These are phyloP conservation scores for Henricia sp. DNA, from an alignment of 53 echinoderm and acorn worm species.

Conservation along the genomic window DNA sequence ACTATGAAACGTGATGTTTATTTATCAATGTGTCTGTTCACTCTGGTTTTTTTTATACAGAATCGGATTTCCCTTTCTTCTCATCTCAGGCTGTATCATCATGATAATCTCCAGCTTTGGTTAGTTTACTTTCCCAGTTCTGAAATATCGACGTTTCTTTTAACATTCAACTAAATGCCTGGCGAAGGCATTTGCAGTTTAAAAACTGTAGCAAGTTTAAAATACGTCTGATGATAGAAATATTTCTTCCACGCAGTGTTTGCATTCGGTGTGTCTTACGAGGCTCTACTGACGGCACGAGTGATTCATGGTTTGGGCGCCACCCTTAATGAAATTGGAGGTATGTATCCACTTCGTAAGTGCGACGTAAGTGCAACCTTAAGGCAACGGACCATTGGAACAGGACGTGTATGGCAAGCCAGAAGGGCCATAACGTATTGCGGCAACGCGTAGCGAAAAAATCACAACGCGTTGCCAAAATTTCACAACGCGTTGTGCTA, in stretches of 20 bases:
- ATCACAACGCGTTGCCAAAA: too few species aligned
- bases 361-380: neutral
- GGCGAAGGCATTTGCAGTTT: too few species aligned
- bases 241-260: slow-evolving; percentile 35
- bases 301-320: slow-evolving; percentile 73
- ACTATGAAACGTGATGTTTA: neutral
- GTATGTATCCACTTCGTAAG: slow-evolving; percentile 35
- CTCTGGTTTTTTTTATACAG: slow-evolving; percentile 18
- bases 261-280: slow-evolving; percentile 69
- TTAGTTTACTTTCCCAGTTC: slow-evolving; percentile 11
- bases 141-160: neutral
- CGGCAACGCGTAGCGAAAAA: too few species aligned
- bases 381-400: too few species aligned
- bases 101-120: slow-evolving; percentile 68
- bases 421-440: too few species aligned
- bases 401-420: too few species aligned
- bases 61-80: slow-evolving; percentile 62
- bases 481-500: too few species aligned
- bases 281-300: slow-evolving; percentile 67
- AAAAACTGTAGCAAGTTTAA: neutral
- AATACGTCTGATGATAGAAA: neutral
- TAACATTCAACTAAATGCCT: too few species aligned
- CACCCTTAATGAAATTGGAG: slow-evolving; percentile 77
- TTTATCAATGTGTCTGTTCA: neutral
- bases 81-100: slow-evolving; percentile 57